phyloP scores from a whole-genome alignment of 2,888 invertebrate species.

The Cecidostiba fungosa region DNA sequence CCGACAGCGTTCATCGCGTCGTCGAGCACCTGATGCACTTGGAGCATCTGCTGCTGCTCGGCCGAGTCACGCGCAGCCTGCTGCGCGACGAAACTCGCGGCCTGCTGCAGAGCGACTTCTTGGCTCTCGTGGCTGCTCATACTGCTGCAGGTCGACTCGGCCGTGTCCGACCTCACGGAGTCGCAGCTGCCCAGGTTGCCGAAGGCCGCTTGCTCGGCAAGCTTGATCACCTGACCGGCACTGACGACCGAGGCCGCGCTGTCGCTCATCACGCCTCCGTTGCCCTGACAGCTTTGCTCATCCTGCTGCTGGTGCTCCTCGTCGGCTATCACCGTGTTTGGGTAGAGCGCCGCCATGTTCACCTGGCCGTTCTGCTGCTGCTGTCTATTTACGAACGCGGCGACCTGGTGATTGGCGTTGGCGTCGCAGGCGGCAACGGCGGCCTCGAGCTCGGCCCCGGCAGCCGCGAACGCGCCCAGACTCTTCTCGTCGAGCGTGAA shows the following conservation, averaged over 20 bases:
- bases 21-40: constrained; percentile 62
- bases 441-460: constrained; percentile 59
- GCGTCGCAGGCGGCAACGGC: constrained; percentile 53
- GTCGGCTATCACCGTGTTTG: constrained; percentile 54
- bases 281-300: constrained; percentile 54
- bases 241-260: constrained; percentile 57
- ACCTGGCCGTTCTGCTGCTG: constrained; percentile 57
- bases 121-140: constrained; percentile 81
- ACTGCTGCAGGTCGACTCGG: constrained; percentile 82
- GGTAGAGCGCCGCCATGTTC: constrained; percentile 52
- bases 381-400: constrained; percentile 56
- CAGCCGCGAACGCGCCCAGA: constrained; percentile 58
- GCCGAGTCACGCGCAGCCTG: constrained; percentile 73
- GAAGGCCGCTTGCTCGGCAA: constrained; percentile 60
- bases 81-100: constrained; percentile 79
- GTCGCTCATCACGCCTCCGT: constrained; percentile 54
- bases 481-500: constrained; percentile 63
- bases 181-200: constrained; percentile 80
- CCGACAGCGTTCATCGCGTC: constrained; percentile 57
- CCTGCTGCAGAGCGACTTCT: constrained; percentile 70
- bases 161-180: constrained; percentile 83
- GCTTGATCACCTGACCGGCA: constrained; percentile 60
- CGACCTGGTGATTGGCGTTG: constrained; percentile 61
- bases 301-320: constrained; percentile 61
- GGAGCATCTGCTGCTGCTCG: constrained; percentile 59